A percentile compares a stretch with the other conserved stretches of the same genome.
phyloP scores from a whole-genome alignment of 2,113 vertebrate species.

The Anguilla japonica region DNA sequence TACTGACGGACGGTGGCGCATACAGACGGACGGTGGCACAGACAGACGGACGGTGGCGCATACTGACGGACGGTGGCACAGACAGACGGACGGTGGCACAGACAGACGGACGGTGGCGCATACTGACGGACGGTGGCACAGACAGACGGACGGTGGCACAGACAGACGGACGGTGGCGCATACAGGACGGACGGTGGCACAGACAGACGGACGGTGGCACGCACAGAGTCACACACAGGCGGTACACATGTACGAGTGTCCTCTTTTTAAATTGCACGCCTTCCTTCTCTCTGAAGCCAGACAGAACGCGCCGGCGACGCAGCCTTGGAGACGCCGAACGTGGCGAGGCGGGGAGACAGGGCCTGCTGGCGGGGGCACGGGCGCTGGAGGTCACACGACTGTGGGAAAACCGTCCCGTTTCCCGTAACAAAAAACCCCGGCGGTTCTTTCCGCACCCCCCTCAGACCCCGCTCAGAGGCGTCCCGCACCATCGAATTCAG shows the following conservation, averaged over 20 bases:
- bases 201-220: not conserved
- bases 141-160: too few species aligned
- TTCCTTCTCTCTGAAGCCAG: not conserved
- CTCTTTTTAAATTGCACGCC: not conserved
- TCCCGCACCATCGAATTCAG: conserved; percentile 63
- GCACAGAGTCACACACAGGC: not conserved
- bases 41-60: too few species aligned
- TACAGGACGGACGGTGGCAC: not conserved
- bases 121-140: too few species aligned
- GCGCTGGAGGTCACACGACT: conserved; percentile 48
- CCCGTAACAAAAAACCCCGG: conserved; percentile 56
- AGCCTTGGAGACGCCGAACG: not conserved
- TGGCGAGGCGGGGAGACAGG: conserved; percentile 26
- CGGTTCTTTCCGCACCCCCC: conserved; percentile 18
- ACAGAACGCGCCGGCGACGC: not conserved
- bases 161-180: not conserved
- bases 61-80: too few species aligned
- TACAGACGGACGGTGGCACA: too few species aligned
- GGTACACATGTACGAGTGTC: not conserved
- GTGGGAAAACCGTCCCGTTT: conserved; percentile 53
- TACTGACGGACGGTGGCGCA: too few species aligned
- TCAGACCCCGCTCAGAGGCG: conserved; percentile 43
- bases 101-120: too few species aligned
- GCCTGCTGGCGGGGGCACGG: conserved; percentile 40
- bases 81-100: too few species aligned